Evolutionary conservation across 2,888 invertebrate species (phyloP), one percentile per base, ranked within the genome.

Genomic region (Eupeodes latifasciatus): DNA sequence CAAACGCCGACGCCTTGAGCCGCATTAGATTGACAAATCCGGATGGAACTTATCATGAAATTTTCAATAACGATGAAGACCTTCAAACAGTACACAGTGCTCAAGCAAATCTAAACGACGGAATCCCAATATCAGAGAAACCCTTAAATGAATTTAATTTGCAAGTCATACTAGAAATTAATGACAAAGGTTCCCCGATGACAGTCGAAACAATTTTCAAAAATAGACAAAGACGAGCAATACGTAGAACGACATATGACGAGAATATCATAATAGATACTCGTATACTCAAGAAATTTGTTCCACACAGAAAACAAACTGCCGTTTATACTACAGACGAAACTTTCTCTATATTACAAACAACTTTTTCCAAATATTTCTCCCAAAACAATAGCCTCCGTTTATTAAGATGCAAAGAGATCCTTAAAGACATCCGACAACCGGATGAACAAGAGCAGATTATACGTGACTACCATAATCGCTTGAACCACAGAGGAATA

Each of bases 1-100:
- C 81, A 11, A 89, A 89, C 14, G 90, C 90, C 4, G 89, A 90
- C 19, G 89, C 90, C 1, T 61, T 90, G 10, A 89, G 83, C 40
- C 64, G 90, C 34, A 84, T 27, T 27, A 27, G 27, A 27, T 27
- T 90, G 5, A 85, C 84, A 85, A 79, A 66, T n/a, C n/a, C n/a
- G n/a, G n/a, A n/a, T n/a, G n/a, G n/a, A n/a, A n/a, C n/a, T n/a
- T n/a, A n/a, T n/a, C n/a, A n/a, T 27, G 59, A 77, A 47, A 14
- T 40, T 36, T 53, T 59, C 11, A 7, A 34, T 14, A 59, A 74
- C 34, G 36, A 62, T 5, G 40, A 75, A 12, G 61, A 51, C n/a
- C 2, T 12, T 16, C 12, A 10, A n/a, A 75, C 72, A 2, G 27
- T 49, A 1, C 74, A 75, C 6, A 62, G 61, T 10, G 74, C 74